Percentiles rank a stretch among this genome's conserved stretches.
phyloP scores from a whole-genome alignment of 2,888 invertebrate genomes.

The Perdita meconis region DNA sequence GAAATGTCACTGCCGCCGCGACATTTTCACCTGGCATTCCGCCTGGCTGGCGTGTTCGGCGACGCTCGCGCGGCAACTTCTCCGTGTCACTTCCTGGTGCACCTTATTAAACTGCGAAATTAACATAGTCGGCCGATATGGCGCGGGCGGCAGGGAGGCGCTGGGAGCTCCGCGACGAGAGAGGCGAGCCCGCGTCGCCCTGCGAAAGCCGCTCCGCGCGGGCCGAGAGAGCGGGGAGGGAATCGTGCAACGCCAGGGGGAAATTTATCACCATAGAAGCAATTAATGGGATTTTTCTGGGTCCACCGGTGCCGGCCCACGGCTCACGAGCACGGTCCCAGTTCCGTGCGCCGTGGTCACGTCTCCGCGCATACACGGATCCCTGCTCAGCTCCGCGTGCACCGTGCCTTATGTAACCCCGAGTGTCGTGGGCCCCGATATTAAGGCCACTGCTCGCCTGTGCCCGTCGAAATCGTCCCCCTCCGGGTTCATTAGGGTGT shows the following conservation, averaged over 20 bases:
- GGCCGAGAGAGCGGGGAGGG: conserved; percentile 42
- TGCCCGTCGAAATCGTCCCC: conserved; percentile 67
- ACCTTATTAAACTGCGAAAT: conserved; percentile 82
- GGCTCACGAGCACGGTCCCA: conserved; percentile 77
- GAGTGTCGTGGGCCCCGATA: conserved; percentile 62
- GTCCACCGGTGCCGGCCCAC: conserved; percentile 61
- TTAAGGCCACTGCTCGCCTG: conserved; percentile 68
- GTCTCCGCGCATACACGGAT: conserved; percentile 60
- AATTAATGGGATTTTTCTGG: conserved; percentile 82
- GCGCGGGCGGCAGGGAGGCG: conserved; percentile 59
- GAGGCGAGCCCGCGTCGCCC: conserved; percentile 11
- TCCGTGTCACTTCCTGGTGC: conserved; percentile 79
- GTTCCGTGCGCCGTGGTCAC: conserved; percentile 76
- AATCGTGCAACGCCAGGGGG: conserved; percentile 82
- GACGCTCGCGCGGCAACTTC: conserved; percentile 26
- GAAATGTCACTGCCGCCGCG: conserved; percentile 80
- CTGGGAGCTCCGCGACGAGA: conserved; percentile 31
- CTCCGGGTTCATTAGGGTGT: conserved; percentile 61
- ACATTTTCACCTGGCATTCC: conserved; percentile 78
- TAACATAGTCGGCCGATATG: conserved; percentile 80
- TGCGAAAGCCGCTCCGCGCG: background rate
- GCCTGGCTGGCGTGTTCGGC: conserved; percentile 22
- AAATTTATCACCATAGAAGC: conserved; percentile 83
- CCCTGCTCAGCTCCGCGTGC: conserved; percentile 19
- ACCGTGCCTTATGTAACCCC: conserved; percentile 60